Evolutionary conservation across 1,140 invertebrate species (phyloP).

Genomic region (Euura lappo): DNA sequence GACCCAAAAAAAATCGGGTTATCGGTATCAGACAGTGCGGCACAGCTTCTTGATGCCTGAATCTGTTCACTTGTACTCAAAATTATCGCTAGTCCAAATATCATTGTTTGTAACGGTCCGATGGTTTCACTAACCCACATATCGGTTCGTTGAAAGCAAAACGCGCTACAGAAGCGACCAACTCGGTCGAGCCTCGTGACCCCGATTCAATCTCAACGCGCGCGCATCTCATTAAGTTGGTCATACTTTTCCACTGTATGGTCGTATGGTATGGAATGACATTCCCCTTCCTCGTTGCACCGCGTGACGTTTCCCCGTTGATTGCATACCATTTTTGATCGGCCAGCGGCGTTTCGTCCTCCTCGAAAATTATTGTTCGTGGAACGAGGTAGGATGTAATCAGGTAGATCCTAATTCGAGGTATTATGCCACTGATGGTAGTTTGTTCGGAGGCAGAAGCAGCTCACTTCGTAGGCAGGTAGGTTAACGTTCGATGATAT

Average conservation of each 20-base stretch:
- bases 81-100: conserved; percentile 41
- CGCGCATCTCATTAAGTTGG: conserved; percentile 20
- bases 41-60: too few species aligned
- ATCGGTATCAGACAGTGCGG: not conserved
- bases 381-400: not conserved
- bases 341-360: not conserved
- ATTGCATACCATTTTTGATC: not conserved
- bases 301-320: not conserved
- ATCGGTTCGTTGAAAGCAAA: conserved; percentile 55
- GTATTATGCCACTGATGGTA: too few species aligned
- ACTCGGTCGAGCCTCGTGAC: conserved; percentile 33
- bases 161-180: conserved; percentile 44
- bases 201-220: conserved; percentile 39
- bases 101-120: conserved; percentile 45
- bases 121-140: conserved; percentile 62
- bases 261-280: too few species aligned
- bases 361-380: not conserved
- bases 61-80: conserved; percentile 31
- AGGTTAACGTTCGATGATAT: too few species aligned
- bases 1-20: not conserved
- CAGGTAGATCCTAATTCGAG: too few species aligned
- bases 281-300: not conserved
- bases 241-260: not conserved
- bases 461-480: too few species aligned
- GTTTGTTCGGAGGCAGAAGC: too few species aligned